phyloP scores from a whole-genome alignment of 1,140 invertebrate species.

The Oedothorax gibbosus region DNA sequence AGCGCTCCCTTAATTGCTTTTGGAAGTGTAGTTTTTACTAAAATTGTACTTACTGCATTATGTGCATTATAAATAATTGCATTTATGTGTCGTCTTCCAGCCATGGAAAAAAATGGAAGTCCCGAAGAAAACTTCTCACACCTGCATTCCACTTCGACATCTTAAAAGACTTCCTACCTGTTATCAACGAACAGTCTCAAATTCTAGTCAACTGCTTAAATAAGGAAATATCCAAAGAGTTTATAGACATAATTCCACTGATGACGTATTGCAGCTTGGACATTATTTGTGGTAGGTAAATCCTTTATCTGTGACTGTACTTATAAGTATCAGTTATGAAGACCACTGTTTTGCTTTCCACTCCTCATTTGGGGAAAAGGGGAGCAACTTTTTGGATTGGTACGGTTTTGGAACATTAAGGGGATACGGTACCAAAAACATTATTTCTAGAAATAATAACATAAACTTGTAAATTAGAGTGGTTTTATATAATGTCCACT shows the following conservation, averaged over 20 bases:
- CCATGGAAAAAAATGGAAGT: slow-evolving; percentile 75
- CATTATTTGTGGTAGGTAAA: slow-evolving; percentile 59
- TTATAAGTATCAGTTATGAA: background rate
- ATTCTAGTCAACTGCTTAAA: slow-evolving; percentile 77
- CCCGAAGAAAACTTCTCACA: slow-evolving; percentile 75
- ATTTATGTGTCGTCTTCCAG: slow-evolving; percentile 76
- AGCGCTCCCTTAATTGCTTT: background rate
- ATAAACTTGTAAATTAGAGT: too few species aligned
- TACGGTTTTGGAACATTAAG: background rate
- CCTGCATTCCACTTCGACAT: slow-evolving; percentile 77
- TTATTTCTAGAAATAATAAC: background rate
- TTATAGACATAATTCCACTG: slow-evolving; percentile 24
- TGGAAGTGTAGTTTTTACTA: background rate
- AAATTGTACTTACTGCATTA: background rate
- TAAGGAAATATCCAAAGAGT: slow-evolving; percentile 65
- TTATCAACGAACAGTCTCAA: slow-evolving; percentile 73
- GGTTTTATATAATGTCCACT: too few species aligned
- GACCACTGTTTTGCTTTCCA: background rate
- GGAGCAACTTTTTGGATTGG: too few species aligned
- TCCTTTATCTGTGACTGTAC: background rate
- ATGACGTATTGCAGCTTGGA: slow-evolving; percentile 54
- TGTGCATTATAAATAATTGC: background rate
- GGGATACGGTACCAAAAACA: too few species aligned
- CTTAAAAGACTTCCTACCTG: slow-evolving; percentile 74
- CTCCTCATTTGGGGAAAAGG: background rate